Evolutionary conservation across 2,888 invertebrate species (phyloP), one percentile per base, ranked within the genome.

Genomic region (Caenorhabditis imperialis): DNA sequence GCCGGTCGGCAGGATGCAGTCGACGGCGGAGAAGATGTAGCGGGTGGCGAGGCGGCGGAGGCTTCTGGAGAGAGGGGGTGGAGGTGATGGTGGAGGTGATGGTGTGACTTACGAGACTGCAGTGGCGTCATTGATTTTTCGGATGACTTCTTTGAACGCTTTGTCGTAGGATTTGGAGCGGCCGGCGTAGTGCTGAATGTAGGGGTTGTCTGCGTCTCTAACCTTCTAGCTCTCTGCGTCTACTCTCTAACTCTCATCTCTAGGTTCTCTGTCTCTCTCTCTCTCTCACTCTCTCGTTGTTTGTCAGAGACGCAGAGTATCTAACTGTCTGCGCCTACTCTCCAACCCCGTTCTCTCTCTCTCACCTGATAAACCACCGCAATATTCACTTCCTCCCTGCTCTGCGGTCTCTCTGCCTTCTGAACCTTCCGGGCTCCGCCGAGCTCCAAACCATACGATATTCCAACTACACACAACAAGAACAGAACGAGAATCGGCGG

Each of bases 1-100:
- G 8, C 86, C 86, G 16, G 81, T 84, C 1, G 86, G 86, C 12
- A 86, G 67, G 33, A 85, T 81, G 55, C 86, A 86, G 37, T 85
- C 85, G 1, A 84, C 78, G 7, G 81, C 78, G 0, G 74, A 69
- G 60, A 86, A 78, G 8, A 60, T 77, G 74, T 82, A 86, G 3
- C 72, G 51, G 18, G 75, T 51, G 1, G 81, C 73, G 14, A 85
- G 77, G n/a, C 74, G 61, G 8, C 79, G 71, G n/a, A 83, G 51
- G 25, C 79, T 70, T 45, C 85, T 85, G 50, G 33, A 84, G 40
- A 27, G n/a, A 3, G 51, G 18, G 75, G 47, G 1, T 81, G 71
- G 14, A 85, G 77, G n/a, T 72, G 61, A 10, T 79, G 71, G n/a
- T 82, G 51, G 25, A 78, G 67, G 40, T 84, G 84, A 47, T 33